Evolutionary conservation across 2,113 vertebrate species (phyloP), one percentile per base, ranked within the genome.

Genomic region (Apistogramma diplotaenia): DNA sequence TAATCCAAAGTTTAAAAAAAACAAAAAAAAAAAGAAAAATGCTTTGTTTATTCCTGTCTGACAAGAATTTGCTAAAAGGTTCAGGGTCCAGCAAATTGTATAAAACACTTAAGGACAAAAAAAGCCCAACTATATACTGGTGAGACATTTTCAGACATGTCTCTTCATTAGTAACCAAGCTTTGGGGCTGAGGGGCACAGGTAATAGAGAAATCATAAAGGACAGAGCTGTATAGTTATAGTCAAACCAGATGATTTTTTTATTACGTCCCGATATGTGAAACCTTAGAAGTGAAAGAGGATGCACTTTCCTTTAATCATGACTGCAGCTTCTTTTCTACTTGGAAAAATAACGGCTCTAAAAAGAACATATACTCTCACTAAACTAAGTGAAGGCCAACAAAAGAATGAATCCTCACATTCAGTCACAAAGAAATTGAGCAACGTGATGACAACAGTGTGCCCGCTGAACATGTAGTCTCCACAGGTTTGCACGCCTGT

Each of bases 391-490:
- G 4, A 49, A 61, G 10, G 8, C 7, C 8, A 51, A 75, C 10
- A n/a, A 53, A 83, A 15, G 2, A 10, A 37, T 27, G 15, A 19
- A 43, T 13, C 87, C 95, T 94, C 77, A 95, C 95, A 95, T 87
- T 95, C 94, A 16, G 93, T 94, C 31, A 95, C 91, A 94, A 99
- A 99, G 94, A 99, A 99, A 95, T 99, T 99, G 86, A 99, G 96
- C 96, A 99, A 94, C 16, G 98, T 99, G 79, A 99, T 95, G 85
- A 99, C 97, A 0, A 99, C 98, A 1, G 98, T 99, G 93, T 99
- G 98, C 54, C 98, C 98, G 72, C 98, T 99, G 95, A 99, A 99
- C 98, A 99, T 99, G 85, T 99, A 99, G 93, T 99, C 98, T 73
- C 98, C 98, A 91, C 98, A 99, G 0, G 98, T 99, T 74, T 99